These are phyloP conservation scores for Toxotes jaculatrix DNA, from an alignment of 2,113 vertebrate genomes.

Conservation along the genomic window DNA sequence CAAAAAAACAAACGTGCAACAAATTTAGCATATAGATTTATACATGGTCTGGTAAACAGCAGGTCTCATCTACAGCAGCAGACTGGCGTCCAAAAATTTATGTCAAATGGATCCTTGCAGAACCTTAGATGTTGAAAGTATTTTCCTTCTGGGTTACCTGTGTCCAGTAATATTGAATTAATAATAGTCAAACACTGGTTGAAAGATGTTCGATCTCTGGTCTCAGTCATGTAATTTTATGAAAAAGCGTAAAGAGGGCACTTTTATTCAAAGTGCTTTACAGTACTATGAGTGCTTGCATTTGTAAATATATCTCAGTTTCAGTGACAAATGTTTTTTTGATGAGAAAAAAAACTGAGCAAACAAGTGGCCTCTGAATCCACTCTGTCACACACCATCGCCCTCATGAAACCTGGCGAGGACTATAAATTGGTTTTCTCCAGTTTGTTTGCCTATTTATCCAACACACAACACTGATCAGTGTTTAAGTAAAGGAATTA, in stretches of 20 bases:
- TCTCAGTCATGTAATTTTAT: background rate
- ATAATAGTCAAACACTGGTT: background rate
- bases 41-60: background rate
- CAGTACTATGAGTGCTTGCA: background rate
- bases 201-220: background rate
- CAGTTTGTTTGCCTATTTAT: background rate
- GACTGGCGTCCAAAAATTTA: background rate
- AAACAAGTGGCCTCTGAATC: background rate
- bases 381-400: background rate
- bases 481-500: background rate
- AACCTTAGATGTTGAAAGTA: background rate
- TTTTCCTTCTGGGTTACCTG: background rate
- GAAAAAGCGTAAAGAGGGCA: background rate
- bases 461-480: background rate
- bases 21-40: background rate
- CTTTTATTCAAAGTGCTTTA: background rate
- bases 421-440: slow-evolving; percentile 13
- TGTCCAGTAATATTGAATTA: background rate
- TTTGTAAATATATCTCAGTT: slow-evolving; percentile 8
- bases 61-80: background rate
- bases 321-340: background rate
- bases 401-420: slow-evolving; percentile 9
- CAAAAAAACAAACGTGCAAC: background rate
- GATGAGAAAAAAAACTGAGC: background rate
- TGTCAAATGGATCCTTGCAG: background rate